Base-by-base conservation (phyloP, 2,797 vertebrate genomes). In the Brachymystax lenok region DNA sequence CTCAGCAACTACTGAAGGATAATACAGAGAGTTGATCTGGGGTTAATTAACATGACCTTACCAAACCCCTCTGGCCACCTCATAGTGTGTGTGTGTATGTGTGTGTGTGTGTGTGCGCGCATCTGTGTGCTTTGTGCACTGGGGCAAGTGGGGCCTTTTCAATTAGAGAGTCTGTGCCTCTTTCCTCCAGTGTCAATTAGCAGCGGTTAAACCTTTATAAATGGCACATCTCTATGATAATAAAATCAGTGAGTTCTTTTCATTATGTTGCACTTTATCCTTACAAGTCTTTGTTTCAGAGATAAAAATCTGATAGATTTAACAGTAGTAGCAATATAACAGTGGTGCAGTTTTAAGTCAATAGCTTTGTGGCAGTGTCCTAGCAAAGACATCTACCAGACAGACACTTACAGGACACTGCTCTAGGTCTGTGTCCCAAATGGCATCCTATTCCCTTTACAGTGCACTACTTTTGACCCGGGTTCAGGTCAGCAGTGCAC, bases 151-250 rank as follows among this genome's bases (percentile, higher is more conserved):
- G 64, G 64, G 64, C 24, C 28, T 67, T 28, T 28, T 30, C 64
- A 3, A 67, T 67, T 67, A 67, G 69, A 70, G 69, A 19, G 66
- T 40, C 40, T 27, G 46, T 24, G 12, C 69, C 40, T 68, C 17
- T 63, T 82, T 78, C 78, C 78, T 80, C 82, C 83, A 84, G 59
- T 86, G 86, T 88, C 85, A 84, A 83, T 88, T 82, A 84, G 77
- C 13, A 59, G 63, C n/a, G 21, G 74, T 78, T 81, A 74, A 85
- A 83, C 79, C 46, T 82, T 83, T 85, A 79, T 69, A 88, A 88
- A 88, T 83, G 84, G 79, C 80, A 85, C 46, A 78, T 80, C 74
- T 77, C 70, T 73, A 64, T 83, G 82, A 75, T 81, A 84, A 87
- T 85, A 75, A 78, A 72, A 84, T 79, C 66, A 71, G n/a, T 14